Evolutionary conservation across 2,113 vertebrate genomes (phyloP).

Genomic region (Suricata suricatta): DNA sequence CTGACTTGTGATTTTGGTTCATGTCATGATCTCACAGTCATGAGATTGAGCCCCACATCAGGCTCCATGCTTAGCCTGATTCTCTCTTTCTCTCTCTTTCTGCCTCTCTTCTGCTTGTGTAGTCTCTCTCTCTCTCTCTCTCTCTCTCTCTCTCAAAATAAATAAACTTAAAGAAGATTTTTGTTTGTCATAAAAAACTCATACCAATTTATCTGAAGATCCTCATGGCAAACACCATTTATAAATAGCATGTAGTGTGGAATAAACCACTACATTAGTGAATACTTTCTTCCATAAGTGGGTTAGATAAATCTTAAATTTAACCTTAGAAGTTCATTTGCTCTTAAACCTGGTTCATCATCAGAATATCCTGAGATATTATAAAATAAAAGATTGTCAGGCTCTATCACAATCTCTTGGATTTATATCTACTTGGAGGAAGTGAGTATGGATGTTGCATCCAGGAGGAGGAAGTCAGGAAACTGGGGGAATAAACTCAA

Average conservation of each 20-base stretch:
- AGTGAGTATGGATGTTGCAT: background rate
- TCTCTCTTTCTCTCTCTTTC: too few species aligned
- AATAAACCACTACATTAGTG: background rate
- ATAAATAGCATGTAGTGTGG: background rate
- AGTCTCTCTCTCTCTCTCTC: too few species aligned
- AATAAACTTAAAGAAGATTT: too few species aligned
- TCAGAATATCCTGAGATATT: background rate
- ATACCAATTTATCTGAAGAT: background rate
- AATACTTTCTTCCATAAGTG: background rate
- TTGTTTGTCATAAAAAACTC: background rate
- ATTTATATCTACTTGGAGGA: background rate
- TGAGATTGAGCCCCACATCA: too few species aligned
- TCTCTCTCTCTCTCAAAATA: too few species aligned
- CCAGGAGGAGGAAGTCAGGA: background rate
- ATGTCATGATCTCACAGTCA: too few species aligned
- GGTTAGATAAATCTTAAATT: background rate
- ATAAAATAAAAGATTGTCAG: background rate
- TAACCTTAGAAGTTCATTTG: slow-evolving; percentile 20
- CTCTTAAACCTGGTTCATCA: background rate
- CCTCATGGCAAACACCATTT: background rate
- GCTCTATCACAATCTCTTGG: background rate
- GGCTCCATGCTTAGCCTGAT: too few species aligned
- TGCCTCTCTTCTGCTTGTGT: too few species aligned
- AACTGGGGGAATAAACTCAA: background rate
- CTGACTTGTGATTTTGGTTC: too few species aligned